A percentile compares a stretch with the other conserved stretches of the same genome.
Conservation (phyloP, 2,113 vertebrate genomes). For the Leptocoma aspasia region DNA sequence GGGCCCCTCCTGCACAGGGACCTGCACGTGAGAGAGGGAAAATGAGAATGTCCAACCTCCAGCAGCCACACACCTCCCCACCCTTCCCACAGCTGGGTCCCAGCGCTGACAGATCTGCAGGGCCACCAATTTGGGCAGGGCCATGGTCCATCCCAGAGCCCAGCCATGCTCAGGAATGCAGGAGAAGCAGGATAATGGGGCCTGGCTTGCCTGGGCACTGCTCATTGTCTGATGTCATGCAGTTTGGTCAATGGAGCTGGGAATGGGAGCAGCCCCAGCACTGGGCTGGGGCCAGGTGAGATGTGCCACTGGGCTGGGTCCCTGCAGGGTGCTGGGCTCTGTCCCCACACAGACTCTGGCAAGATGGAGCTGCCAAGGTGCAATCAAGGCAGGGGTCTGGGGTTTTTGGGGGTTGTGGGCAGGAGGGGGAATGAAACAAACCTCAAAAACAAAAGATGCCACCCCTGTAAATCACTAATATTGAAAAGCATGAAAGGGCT, state of each 20-base stretch:
- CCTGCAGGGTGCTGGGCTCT: neutral
- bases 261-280: neutral
- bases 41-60: fast-evolving
- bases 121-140: neutral
- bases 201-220: neutral
- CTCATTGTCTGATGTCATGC: neutral
- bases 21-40: neutral
- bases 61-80: neutral
- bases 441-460: neutral
- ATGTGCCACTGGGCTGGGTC: neutral
- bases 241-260: neutral
- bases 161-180: neutral
- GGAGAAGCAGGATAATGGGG: neutral
- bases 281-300: neutral
- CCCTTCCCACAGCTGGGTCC: neutral
- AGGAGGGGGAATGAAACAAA: neutral
- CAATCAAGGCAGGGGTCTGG: neutral
- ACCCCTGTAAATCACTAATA: neutral
- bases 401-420: neutral
- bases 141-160: neutral
- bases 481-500: neutral
- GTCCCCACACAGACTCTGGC: fast-evolving
- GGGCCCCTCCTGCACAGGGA: fast-evolving
- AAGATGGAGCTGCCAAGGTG: neutral
- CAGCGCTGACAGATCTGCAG: neutral